Evolutionary conservation across 1,140 invertebrate species (phyloP).

Genomic region (Bombus pyrosoma): DNA sequence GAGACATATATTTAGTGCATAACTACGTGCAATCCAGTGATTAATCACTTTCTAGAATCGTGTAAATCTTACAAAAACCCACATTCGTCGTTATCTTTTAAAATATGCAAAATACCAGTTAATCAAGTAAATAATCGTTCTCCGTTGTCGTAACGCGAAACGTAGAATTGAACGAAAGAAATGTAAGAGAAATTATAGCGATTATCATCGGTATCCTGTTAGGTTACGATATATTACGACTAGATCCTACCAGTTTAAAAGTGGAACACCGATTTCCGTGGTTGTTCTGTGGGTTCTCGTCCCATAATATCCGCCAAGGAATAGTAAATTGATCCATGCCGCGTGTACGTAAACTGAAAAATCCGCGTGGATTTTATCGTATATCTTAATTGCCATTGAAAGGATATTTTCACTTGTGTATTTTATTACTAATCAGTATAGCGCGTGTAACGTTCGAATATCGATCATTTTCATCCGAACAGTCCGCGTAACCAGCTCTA

Average conservation of each 20-base stretch:
- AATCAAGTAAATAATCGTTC: not conserved
- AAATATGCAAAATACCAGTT: not conserved
- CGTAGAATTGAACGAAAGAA: not conserved
- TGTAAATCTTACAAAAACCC: not conserved
- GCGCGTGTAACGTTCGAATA: not conserved
- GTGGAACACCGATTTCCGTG: slow-evolving; percentile 36
- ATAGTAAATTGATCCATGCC: slow-evolving; percentile 27
- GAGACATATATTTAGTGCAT: not conserved
- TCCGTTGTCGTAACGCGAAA: not conserved
- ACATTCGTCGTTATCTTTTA: not conserved
- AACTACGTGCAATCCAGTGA: not conserved
- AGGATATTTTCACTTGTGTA: not conserved
- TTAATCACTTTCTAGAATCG: not conserved
- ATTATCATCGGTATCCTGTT: not conserved
- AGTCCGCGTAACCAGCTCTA: not conserved
- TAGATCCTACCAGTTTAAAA: slow-evolving; percentile 35
- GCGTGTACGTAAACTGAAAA: not conserved
- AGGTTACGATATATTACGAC: slow-evolving; percentile 10
- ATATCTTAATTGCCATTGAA: not conserved
- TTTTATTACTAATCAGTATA: not conserved
- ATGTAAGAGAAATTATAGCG: not conserved
- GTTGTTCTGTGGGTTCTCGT: slow-evolving; percentile 30
- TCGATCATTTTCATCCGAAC: too few relatives aligned
- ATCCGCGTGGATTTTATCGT: not conserved
- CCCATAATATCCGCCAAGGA: slow-evolving; percentile 15